Evolutionary conservation across 2,888 invertebrate genomes (phyloP).

Genomic region (Chrysolina haemoptera): DNA sequence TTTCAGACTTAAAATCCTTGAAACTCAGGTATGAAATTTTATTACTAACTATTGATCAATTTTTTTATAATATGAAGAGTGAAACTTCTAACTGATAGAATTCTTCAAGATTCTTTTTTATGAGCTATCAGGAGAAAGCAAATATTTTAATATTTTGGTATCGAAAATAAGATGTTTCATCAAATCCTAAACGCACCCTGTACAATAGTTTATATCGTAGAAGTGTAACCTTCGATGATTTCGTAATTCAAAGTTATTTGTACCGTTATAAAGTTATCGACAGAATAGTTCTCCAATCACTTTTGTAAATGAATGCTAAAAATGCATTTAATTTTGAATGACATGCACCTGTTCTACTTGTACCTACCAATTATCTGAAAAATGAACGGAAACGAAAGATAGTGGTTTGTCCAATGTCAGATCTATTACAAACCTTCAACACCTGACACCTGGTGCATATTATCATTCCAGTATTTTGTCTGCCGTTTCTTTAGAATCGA

Average conservation of each 20-base stretch:
- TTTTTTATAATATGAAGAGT: no score
- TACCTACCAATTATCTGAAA: conserved; percentile 32
- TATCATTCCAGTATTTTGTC: conserved; percentile 10
- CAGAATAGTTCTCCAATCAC: conserved; percentile 20
- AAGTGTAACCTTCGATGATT: conserved; percentile 14
- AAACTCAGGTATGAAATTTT: no score
- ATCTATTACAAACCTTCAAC: conserved; percentile 37
- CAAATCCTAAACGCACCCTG: conserved; percentile 3
- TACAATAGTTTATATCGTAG: conserved; percentile 8
- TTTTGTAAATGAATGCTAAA: conserved; percentile 23
- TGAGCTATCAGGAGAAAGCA: no score
- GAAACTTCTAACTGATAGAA: no score
- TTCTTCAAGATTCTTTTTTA: no score
- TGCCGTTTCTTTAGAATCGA: background rate
- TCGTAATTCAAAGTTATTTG: conserved; percentile 18
- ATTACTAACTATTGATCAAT: no score
- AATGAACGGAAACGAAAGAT: conserved; percentile 31
- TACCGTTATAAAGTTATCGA: conserved; percentile 18
- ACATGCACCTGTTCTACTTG: conserved; percentile 32
- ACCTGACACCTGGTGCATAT: conserved; percentile 43
- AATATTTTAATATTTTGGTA: no score
- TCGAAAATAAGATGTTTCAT: background rate
- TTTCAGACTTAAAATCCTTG: no score
- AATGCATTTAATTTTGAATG: conserved; percentile 33
- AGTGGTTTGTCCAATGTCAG: conserved; percentile 41